These are phyloP conservation scores for Halcyon badia DNA, from an alignment of 2,797 vertebrate species.

Conservation along the genomic window DNA sequence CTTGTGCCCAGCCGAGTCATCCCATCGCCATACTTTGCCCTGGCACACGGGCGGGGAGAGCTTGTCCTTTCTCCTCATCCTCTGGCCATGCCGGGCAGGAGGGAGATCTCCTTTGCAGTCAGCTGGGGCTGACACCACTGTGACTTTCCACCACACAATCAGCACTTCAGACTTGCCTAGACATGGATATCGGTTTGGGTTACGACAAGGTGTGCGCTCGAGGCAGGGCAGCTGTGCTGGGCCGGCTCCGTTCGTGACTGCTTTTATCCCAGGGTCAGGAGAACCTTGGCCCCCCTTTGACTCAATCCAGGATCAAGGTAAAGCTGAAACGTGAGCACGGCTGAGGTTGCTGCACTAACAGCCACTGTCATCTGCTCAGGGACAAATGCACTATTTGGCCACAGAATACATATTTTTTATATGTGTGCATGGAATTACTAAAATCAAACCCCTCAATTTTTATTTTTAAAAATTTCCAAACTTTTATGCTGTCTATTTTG, in stretches of 20 bases:
- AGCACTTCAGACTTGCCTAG: neutral
- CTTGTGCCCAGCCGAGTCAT: neutral
- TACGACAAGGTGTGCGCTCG: neutral
- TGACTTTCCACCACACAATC: constrained; percentile 22
- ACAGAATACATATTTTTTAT: neutral
- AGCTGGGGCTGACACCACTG: constrained; percentile 13
- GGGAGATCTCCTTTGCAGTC: neutral
- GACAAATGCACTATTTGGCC: neutral
- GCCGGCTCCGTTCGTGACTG: neutral
- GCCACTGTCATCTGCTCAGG: neutral
- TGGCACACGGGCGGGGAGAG: neutral
- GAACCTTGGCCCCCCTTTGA: neutral
- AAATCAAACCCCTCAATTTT: neutral
- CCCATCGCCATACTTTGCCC: fast-evolving
- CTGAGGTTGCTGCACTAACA: neutral
- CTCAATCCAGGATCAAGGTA: neutral
- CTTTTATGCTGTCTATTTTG: neutral
- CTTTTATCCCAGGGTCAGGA: neutral
- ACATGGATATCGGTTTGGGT: neutral
- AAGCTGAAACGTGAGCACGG: neutral
- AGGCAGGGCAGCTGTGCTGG: neutral
- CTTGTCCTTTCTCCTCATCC: neutral
- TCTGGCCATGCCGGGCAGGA: neutral
- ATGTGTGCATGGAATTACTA: neutral
- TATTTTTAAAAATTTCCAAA: neutral